Base-by-base conservation (phyloP, 1,140 invertebrate species). In the Cotesia chilonis region DNA sequence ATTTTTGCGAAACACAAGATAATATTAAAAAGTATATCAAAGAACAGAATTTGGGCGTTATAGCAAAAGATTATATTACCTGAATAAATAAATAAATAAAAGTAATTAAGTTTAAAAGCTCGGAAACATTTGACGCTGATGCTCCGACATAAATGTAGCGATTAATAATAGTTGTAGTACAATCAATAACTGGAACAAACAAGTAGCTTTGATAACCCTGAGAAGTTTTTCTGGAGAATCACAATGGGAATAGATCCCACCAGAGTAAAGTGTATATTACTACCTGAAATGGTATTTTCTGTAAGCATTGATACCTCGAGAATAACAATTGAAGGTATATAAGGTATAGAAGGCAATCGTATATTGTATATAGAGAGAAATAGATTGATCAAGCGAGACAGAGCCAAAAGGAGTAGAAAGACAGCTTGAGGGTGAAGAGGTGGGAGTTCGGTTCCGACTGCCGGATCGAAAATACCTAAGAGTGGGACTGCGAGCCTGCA, bases 271-370 rank as follows among this genome's bases (percentile, higher is more conserved):
- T 51, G 63, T 65, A 37, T 65, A 65, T 65, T 51, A 47, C 41
- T 47, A 37, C 38, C 63, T 65, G 63, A 51, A 65, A 65, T 65
- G 63, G 63, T 65, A 65, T 65, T 65, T 65, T 65, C 63, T 65
- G 63, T 65, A 65, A 65, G 63, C 63, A 65, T 65, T 65, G 63
- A 65, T 65, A 65, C 63, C 36, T 9, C 47, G 63, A 65, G 63
- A 65, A 65, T 65, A 65, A 65, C 63, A 65, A 65, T 65, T 20
- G 63, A 65, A 65, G 12, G 38, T 36, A 65, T 59, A 9, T 37
- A 14, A 65, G 28, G 28, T 28, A 28, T 28, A 28, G 28, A 65
- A 12, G 37, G 35, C 61, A 64, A 28, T 51, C 38, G 63, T 51
- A n/a, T 65, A 28, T 37, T 28, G 3, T 12, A 38, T 47, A 47